Conservation (phyloP, 2,113 vertebrate species). For the Piaya cayana region DNA sequence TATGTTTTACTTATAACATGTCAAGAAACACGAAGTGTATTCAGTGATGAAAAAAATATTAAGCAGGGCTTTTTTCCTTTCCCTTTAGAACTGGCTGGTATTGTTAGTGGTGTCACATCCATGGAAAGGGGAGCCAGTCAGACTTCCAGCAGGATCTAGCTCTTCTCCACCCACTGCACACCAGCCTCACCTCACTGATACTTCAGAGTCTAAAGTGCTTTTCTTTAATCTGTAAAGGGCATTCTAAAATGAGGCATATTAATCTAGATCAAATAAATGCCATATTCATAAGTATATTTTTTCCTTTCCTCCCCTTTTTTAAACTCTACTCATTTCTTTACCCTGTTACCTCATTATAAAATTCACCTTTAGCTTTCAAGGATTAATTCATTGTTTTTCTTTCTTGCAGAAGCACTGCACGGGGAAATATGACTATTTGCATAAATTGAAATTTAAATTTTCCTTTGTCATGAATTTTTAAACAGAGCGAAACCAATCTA, state of each 20-base stretch:
- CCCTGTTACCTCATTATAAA: neutral
- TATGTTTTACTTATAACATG: neutral
- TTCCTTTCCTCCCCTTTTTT: accelerated
- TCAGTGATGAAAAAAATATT: neutral
- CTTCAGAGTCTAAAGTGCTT: neutral
- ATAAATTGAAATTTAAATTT: neutral
- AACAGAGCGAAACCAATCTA: neutral
- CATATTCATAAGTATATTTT: neutral
- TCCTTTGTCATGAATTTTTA: neutral
- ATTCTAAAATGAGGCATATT: neutral
- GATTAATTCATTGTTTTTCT: neutral
- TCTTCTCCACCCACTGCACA: neutral
- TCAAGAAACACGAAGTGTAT: neutral
- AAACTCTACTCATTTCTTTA: neutral
- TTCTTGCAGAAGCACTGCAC: neutral
- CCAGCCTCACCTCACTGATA: neutral
- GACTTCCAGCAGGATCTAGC: neutral
- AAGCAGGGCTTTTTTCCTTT: neutral
- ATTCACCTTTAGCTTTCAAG: neutral
- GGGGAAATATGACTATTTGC: neutral
- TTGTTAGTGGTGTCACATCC: neutral
- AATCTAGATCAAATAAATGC: neutral
- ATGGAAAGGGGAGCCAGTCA: neutral
- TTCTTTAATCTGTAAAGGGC: neutral
- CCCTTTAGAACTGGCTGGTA: neutral